These are phyloP conservation scores for Keiferia lycopersicella DNA, from an alignment of 2,888 invertebrate genomes.

Conservation along the genomic window DNA sequence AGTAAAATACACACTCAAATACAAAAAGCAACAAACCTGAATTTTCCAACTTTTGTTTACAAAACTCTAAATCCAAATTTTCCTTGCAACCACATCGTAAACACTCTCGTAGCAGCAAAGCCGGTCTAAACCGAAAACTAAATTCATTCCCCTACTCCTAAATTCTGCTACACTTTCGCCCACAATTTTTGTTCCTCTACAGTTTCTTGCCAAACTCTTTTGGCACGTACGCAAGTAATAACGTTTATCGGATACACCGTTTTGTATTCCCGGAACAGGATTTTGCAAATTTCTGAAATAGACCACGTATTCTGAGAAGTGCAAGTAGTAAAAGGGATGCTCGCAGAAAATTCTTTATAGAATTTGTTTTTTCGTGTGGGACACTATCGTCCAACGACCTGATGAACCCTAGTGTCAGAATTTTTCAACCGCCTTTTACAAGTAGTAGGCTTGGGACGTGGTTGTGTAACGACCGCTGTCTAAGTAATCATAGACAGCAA, in stretches of 20 bases:
- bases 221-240: slow-evolving; percentile 39
- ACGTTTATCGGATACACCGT: slow-evolving; percentile 41
- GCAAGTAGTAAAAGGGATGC: neutral
- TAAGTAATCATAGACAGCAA: too few species aligned
- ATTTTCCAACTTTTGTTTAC: too few species aligned
- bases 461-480: too few species aligned
- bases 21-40: neutral
- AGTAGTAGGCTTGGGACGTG: too few species aligned
- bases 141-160: slow-evolving; percentile 10
- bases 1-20: neutral
- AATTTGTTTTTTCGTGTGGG: too few species aligned
- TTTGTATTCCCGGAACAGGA: slow-evolving; percentile 33
- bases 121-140: neutral
- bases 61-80: neutral
- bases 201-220: slow-evolving; percentile 33
- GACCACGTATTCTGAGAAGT: slow-evolving; percentile 21
- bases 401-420: too few species aligned
- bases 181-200: slow-evolving; percentile 20
- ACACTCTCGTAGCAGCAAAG: neutral
- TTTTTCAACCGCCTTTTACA: too few species aligned
- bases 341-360: neutral
- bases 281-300: slow-evolving; percentile 45
- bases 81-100: neutral
- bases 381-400: too few species aligned
- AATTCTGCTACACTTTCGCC: slow-evolving; percentile 4